phyloP scores from a whole-genome alignment of 1,140 invertebrate genomes.

The Wasmannia auropunctata region DNA sequence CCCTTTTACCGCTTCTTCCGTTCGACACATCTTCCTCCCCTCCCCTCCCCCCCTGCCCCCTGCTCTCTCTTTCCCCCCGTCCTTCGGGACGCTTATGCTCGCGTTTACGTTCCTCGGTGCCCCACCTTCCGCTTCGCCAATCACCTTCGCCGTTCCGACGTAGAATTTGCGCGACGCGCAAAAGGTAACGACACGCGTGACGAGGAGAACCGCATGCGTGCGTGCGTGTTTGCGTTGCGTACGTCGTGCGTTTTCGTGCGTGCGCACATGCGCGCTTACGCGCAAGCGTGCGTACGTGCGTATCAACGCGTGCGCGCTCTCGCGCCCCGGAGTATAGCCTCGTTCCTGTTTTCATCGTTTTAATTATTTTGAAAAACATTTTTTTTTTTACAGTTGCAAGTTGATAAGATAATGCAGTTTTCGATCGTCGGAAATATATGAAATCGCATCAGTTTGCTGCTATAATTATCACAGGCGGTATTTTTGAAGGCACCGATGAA shows the following conservation, averaged over 20 bases:
- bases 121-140: conserved; percentile 54
- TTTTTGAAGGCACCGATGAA: background rate
- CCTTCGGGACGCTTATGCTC: conserved; percentile 11
- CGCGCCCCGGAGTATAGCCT: background rate
- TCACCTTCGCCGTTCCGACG: conserved; percentile 55
- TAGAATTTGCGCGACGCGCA: conserved; percentile 28
- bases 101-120: conserved; percentile 26
- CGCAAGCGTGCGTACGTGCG: background rate
- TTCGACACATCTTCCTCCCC: background rate
- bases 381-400: background rate
- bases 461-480: background rate
- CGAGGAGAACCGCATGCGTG: background rate
- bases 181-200: conserved; percentile 37
- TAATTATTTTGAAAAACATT: background rate
- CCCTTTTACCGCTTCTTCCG: conserved; percentile 39
- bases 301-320: background rate
- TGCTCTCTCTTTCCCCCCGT: background rate
- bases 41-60: background rate
- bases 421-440: background rate
- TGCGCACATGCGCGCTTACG: background rate
- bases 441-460: background rate
- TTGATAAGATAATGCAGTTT: background rate
- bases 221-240: background rate
- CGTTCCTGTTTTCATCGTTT: background rate
- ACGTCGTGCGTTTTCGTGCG: background rate